These are phyloP conservation scores for Dendrolimus pini DNA, from an alignment of 2,888 invertebrate species.

Conservation along the genomic window DNA sequence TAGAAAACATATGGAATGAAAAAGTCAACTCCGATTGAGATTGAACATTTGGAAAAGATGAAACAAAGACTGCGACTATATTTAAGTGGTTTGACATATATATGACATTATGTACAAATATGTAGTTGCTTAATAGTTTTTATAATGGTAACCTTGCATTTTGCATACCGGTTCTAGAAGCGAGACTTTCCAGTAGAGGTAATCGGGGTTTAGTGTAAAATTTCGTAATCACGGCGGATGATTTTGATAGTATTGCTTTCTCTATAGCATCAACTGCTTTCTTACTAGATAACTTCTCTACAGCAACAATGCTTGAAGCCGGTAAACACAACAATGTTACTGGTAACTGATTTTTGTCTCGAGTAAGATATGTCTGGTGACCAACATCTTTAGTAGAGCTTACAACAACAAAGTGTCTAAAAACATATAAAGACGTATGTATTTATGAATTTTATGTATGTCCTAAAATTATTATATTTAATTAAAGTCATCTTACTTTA, in stretches of 20 bases:
- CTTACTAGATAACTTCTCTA: not conserved
- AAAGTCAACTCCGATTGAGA: no score
- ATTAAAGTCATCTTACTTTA: slow-evolving; percentile 7
- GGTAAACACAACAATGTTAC: not conserved
- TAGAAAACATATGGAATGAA: no score
- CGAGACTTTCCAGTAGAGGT: not conserved
- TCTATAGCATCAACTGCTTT: not conserved
- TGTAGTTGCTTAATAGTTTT: no score
- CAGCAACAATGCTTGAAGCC: no score
- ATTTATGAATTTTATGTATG: not conserved
- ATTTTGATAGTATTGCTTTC: not conserved
- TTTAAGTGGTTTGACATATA: no score
- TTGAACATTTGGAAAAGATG: no score
- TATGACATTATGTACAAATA: no score
- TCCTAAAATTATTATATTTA: not conserved
- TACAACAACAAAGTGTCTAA: slow-evolving; percentile 4
- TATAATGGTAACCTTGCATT: no score
- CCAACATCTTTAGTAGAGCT: not conserved
- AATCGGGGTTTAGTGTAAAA: not conserved
- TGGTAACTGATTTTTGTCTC: not conserved
- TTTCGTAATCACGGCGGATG: not conserved
- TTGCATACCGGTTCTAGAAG: not conserved
- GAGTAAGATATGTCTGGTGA: not conserved
- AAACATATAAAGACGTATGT: not conserved
- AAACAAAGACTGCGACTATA: no score